Base-by-base conservation (phyloP, 2,888 invertebrate species). In the Julus scanicus region DNA sequence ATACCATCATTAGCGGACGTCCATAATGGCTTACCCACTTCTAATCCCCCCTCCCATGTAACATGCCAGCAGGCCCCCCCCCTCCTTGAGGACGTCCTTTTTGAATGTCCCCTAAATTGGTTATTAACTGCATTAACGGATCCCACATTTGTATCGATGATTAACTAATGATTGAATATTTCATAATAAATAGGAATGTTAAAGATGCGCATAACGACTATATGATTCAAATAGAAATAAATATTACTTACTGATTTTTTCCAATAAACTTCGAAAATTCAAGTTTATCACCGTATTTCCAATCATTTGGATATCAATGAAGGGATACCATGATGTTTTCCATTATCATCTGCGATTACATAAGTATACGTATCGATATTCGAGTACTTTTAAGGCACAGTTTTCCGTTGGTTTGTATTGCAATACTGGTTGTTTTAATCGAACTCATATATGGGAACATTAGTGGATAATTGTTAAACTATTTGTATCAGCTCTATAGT, bases 271-370 rank as follows among this genome's bases (percentile, higher is more conserved):
- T 71, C 71, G 20, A 71, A 71, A 71, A 71, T n/a, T 20, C 6
- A 29, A 71, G 9, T 71, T 71, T 29, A 71, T 20, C 71, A 9
- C 29, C 20, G 71, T 71, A 29, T 20, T 71, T 71, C 71, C 71
- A 71, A 71, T 71, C 71, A 71, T 71, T 71, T 71, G 71, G 20
- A 9, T 71, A 11, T 71, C 29, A 20, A 71, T 71, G 71, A 71
- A 71, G 5, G 29, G 29, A 71, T 5, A 71, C 71, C 71, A 71
- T 71, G 71, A 29, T 6, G 29, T 29, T 71, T 20, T 20, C 71
- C 71, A 71, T 71, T 71, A 11, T 29, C 71, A 71, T 71, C 71
- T 71, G 71, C 71, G 11, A 29, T 71, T 29, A 71, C 71, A 71
- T 71, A 4, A 29, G 1, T 29, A 29, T 29, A n/a, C 29, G 20